Evolutionary conservation across 2,113 vertebrate genomes (phyloP).

Genomic region (Mormyrus iriodes): DNA sequence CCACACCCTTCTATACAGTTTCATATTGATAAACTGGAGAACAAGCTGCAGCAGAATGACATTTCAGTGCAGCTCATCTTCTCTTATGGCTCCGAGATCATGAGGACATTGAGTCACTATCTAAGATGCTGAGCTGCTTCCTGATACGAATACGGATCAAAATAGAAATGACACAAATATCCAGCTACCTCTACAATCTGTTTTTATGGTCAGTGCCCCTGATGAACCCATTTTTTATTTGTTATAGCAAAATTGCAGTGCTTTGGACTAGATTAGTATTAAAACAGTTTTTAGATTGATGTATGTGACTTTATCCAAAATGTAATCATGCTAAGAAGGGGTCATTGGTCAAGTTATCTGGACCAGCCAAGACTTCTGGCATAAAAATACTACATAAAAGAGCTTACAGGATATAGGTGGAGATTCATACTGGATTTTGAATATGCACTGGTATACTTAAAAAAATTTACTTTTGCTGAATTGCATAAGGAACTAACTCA

Average conservation of each 20-base stretch:
- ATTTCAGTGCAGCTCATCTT: not conserved
- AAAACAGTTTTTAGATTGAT: not conserved
- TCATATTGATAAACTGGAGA: not conserved
- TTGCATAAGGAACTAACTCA: not conserved
- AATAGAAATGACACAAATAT: not conserved
- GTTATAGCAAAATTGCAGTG: not conserved
- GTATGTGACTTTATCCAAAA: not conserved
- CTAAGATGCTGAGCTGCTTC: not conserved
- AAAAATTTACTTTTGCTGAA: not conserved
- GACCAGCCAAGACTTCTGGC: not conserved
- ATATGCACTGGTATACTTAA: not conserved
- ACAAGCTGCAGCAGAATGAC: not conserved
- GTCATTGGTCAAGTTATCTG: not conserved
- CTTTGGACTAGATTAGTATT: not conserved
- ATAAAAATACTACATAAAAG: not conserved
- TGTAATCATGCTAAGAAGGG: not conserved
- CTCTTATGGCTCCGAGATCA: not conserved
- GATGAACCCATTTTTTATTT: not conserved
- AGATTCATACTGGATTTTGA: not conserved
- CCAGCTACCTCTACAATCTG: not conserved
- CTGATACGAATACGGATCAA: not conserved
- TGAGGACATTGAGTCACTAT: not conserved
- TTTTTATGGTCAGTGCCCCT: not conserved
- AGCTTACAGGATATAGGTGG: not conserved
- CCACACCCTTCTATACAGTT: not conserved